Conservation (phyloP, 2,797 vertebrate genomes). For the Acomys russatus region DNA sequence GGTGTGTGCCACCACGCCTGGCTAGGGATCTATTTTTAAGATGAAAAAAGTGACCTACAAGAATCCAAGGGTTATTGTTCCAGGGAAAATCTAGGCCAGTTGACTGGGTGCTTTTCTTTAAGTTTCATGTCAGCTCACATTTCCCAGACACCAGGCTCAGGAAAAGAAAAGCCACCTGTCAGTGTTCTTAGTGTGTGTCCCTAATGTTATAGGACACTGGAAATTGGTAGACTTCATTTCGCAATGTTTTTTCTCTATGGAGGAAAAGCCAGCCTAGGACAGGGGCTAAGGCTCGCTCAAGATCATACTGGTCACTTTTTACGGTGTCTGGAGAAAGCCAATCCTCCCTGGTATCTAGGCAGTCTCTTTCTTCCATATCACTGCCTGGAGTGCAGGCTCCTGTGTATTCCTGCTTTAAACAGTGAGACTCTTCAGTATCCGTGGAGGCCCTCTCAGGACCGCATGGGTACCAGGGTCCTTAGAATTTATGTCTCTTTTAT, state of each 20-base stretch:
- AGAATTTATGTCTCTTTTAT: neutral
- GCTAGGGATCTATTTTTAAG: constrained; percentile 7
- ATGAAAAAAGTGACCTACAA: constrained; percentile 59
- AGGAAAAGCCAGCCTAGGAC: neutral
- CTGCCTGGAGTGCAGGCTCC: neutral
- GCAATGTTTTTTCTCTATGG: neutral
- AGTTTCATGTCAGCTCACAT: constrained; percentile 69
- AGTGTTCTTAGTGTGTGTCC: constrained; percentile 7
- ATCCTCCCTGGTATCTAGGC: neutral
- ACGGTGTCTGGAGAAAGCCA: neutral
- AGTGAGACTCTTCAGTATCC: neutral
- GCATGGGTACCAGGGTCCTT: neutral
- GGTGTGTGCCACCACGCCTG: too few species aligned
- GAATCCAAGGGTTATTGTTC: constrained; percentile 55
- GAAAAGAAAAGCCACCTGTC: constrained; percentile 29
- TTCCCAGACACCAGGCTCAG: constrained; percentile 61
- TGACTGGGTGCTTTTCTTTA: constrained; percentile 70
- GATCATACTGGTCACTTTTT: neutral
- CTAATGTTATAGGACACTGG: neutral
- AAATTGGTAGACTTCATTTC: neutral
- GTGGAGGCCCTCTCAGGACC: neutral
- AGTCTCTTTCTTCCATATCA: neutral
- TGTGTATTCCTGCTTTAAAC: neutral
- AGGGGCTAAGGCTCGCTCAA: neutral
- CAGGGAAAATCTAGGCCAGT: constrained; percentile 72